These are phyloP conservation scores for Plebejus melissa DNA, from an alignment of 2,888 invertebrate species.

Conservation along the genomic window DNA sequence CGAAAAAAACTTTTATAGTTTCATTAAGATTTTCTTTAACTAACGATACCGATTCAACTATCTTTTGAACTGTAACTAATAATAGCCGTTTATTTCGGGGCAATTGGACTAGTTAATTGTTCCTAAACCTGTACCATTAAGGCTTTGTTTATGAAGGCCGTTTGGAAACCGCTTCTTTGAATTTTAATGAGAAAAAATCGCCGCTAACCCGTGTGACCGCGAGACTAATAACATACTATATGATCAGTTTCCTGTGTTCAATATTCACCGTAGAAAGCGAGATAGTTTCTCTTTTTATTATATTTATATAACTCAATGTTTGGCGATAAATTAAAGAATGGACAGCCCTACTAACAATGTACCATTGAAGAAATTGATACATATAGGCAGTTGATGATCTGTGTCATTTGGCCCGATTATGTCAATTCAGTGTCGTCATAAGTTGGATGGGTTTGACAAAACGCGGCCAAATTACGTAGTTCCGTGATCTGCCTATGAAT, in stretches of 20 bases:
- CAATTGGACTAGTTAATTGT: constrained; percentile 10
- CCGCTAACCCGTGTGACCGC: constrained; percentile 31
- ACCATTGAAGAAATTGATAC: no score
- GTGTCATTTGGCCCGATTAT: no score
- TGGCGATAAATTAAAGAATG: constrained; percentile 3
- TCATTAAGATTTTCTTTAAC: not conserved
- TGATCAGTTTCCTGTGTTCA: constrained; percentile 23
- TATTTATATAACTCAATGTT: constrained; percentile 24
- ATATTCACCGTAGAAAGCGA: constrained; percentile 27
- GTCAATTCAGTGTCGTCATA: no score
- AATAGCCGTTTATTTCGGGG: constrained; percentile 11
- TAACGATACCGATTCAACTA: not conserved
- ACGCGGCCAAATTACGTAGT: no score
- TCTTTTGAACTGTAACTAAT: not conserved
- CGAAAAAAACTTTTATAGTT: not conserved
- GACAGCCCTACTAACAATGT: constrained; percentile 9
- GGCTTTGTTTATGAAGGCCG: constrained; percentile 37
- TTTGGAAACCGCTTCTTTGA: constrained; percentile 32
- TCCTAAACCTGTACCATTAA: constrained; percentile 32
- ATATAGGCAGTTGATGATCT: no score
- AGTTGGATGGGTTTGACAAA: no score
- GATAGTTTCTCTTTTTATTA: constrained; percentile 27
- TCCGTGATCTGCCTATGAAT: no score
- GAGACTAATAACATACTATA: constrained; percentile 31
- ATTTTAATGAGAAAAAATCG: constrained; percentile 35